phyloP scores from a whole-genome alignment of 2,888 invertebrate genomes.

The Strigamia maritima region DNA sequence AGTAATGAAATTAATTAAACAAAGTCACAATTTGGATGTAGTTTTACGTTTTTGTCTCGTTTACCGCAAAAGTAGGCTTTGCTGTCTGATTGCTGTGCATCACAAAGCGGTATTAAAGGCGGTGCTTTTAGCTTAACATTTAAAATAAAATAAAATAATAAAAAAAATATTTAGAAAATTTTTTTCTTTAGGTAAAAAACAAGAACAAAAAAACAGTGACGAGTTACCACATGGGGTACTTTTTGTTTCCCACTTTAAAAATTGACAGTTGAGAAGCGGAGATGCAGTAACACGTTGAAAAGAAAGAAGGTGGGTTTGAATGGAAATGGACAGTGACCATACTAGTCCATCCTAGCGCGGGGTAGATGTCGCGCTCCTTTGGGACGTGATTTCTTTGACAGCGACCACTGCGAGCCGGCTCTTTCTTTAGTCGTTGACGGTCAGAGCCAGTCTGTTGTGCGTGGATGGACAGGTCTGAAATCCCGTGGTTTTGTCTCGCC shows the following conservation, averaged over 20 bases:
- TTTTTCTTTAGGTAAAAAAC: background rate
- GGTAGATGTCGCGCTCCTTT: background rate
- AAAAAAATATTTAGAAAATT: background rate
- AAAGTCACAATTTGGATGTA: conserved; percentile 8
- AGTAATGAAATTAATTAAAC: conserved; percentile 10
- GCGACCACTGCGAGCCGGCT: background rate
- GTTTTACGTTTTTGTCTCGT: background rate
- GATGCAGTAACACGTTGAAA: background rate
- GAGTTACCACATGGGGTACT: background rate
- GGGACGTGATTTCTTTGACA: background rate
- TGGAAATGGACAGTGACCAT: conserved; percentile 10
- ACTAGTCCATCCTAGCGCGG: background rate
- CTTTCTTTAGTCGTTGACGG: background rate
- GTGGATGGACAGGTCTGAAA: background rate
- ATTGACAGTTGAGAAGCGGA: background rate
- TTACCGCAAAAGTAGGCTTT: background rate
- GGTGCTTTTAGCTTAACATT: background rate
- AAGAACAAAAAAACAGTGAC: background rate
- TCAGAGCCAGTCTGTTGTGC: background rate
- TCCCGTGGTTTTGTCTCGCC: background rate
- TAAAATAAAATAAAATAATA: too few species aligned
- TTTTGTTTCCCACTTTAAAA: background rate
- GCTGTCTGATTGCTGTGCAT: background rate
- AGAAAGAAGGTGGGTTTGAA: background rate
- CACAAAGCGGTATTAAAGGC: background rate